A percentile compares a stretch with the other conserved stretches of the same genome.
These are phyloP conservation scores for Apteryx mantelli DNA, from an alignment of 2,113 vertebrate genomes.

Conservation along the genomic window DNA sequence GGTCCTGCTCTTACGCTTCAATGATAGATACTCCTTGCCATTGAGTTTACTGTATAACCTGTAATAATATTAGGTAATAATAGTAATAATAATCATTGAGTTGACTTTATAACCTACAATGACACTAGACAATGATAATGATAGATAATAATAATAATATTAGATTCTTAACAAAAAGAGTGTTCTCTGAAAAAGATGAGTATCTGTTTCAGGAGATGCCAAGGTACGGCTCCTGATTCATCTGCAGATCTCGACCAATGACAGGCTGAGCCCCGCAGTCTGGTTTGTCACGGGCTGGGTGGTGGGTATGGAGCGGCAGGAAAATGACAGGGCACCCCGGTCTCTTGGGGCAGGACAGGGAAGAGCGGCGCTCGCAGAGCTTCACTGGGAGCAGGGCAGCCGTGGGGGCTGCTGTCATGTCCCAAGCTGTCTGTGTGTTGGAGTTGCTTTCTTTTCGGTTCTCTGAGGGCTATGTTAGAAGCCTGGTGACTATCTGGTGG, in stretches of 20 bases:
- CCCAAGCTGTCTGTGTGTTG: accelerated
- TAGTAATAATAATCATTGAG: background rate
- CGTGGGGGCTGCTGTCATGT: accelerated
- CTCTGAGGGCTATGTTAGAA: background rate
- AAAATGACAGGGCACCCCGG: background rate
- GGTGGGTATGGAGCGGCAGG: background rate
- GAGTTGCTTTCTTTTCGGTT: background rate
- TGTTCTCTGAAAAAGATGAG: background rate
- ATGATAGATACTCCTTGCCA: background rate
- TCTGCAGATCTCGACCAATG: background rate
- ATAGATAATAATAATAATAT: background rate
- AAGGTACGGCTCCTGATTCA: background rate
- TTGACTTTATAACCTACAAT: background rate
- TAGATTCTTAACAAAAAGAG: background rate
- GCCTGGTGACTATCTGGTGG: background rate
- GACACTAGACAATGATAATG: background rate
- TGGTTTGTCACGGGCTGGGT: background rate
- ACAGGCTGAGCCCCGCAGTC: background rate
- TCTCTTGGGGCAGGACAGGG: background rate
- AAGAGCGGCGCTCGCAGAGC: background rate
- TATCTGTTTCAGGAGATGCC: background rate
- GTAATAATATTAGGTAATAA: background rate
- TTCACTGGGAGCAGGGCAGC: background rate
- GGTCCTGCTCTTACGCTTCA: background rate
- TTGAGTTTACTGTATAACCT: background rate